These are phyloP conservation scores for Drosophila prosaltans DNA, from an alignment of 1,140 invertebrate genomes.

Conservation along the genomic window DNA sequence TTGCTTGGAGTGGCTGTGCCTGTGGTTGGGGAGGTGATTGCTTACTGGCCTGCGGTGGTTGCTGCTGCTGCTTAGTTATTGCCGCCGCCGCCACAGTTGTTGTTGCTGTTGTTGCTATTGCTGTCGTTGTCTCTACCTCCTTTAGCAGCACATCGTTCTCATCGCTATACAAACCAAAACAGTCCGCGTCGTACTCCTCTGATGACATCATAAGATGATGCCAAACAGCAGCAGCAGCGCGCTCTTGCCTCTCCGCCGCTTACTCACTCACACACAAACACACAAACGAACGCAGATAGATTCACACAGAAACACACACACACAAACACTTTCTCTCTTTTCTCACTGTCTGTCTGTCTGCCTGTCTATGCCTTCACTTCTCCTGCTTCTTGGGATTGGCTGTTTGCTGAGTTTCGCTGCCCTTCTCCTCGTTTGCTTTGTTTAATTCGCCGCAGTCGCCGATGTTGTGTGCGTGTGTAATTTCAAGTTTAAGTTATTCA, in stretches of 20 bases:
- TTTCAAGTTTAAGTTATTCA: conserved; percentile 59
- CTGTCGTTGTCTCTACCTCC: conserved; percentile 68
- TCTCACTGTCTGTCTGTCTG: conserved; percentile 45
- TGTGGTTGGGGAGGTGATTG: conserved; percentile 11
- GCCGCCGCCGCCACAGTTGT: conserved; percentile 40
- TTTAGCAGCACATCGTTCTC: conserved; percentile 94
- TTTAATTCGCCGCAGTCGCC: conserved; percentile 43
- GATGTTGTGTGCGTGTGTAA: conserved; percentile 59
- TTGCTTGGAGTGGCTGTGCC: conserved; percentile 51
- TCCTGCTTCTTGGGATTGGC: conserved; percentile 40
- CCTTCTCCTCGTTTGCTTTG: conserved; percentile 25
- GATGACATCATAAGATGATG: conserved; percentile 95
- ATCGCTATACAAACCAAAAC: conserved; percentile 92
- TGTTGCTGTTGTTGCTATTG: conserved; percentile 46
- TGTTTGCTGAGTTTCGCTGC: conserved; percentile 31
- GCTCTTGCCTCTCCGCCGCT: conserved; percentile 25
- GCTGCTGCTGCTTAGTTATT: conserved; percentile 43
- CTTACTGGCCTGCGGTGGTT: conserved; percentile 34
- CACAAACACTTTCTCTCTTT: conserved; percentile 36
- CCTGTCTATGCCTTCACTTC: conserved; percentile 19
- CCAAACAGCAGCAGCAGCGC: conserved; percentile 74
- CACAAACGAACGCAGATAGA: background rate
- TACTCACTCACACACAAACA: background rate
- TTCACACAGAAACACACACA: background rate
- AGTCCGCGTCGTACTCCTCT: conserved; percentile 94